phyloP scores from a whole-genome alignment of 2,113 vertebrate species.

The Tautogolabrus adspersus region DNA sequence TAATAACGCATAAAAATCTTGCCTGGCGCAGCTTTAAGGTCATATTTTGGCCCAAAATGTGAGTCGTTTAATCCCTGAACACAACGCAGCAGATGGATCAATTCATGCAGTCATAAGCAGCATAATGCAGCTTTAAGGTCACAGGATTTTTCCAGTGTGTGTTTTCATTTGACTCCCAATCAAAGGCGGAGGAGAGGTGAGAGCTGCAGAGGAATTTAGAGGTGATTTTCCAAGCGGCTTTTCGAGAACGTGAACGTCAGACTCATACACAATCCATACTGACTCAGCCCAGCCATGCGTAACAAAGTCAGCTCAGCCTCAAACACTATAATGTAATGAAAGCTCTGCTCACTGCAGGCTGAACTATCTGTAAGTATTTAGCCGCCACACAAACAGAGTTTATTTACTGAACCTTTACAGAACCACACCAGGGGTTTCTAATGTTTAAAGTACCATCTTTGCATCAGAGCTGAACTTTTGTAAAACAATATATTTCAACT shows the following conservation, averaged over 20 bases:
- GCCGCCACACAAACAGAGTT: neutral
- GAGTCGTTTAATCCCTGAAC: conserved; percentile 38
- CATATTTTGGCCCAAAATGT: conserved; percentile 25
- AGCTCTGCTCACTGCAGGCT: neutral
- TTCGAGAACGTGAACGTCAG: neutral
- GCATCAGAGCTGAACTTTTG: neutral
- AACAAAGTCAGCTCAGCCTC: neutral
- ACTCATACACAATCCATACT: conserved; percentile 29
- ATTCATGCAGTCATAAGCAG: conserved; percentile 46
- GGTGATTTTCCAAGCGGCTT: conserved; percentile 18
- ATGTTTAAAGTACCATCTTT: neutral
- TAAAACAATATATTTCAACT: rapidly evolving
- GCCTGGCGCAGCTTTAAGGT: conserved; percentile 28
- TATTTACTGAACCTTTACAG: conserved; percentile 5
- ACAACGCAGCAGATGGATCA: conserved; percentile 39
- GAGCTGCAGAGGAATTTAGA: neutral
- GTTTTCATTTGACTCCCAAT: neutral
- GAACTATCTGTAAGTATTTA: neutral
- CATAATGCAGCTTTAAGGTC: conserved; percentile 39
- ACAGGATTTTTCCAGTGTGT: neutral
- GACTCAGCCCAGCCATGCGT: neutral
- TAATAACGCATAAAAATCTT: conserved; percentile 13
- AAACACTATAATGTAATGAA: conserved; percentile 30
- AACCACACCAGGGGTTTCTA: neutral
- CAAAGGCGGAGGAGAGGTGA: neutral